Percentiles rank a stretch among this genome's conserved stretches.
Evolutionary conservation across 2,797 vertebrate genomes (phyloP).

Genomic region (Alfaro cultratus): DNA sequence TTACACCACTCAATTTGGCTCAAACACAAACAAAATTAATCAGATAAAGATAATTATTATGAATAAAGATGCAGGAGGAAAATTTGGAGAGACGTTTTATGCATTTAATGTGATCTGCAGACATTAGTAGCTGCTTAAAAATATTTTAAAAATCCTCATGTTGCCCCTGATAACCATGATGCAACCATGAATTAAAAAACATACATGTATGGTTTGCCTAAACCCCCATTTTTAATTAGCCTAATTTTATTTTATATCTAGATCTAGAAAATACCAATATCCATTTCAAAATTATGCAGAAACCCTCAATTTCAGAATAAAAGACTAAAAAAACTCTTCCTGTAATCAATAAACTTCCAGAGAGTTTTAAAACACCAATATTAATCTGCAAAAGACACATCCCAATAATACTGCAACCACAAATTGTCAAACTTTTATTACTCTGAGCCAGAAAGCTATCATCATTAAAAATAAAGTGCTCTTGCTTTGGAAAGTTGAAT

Average conservation of each 20-base stretch:
- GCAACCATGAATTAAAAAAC: neutral
- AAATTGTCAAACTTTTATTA: constrained; percentile 1
- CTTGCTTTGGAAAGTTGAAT: constrained; percentile 16
- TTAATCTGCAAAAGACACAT: neutral
- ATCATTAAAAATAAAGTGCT: constrained; percentile 5
- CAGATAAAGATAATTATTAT: neutral
- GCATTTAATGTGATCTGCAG: neutral
- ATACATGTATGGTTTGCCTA: neutral
- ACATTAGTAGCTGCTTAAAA: neutral
- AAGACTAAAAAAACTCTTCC: neutral
- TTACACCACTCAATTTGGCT: neutral
- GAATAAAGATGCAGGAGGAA: neutral
- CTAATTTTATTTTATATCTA: neutral
- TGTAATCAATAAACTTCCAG: neutral
- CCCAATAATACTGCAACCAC: neutral
- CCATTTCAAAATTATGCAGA: neutral
- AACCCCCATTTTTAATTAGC: neutral
- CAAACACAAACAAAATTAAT: neutral
- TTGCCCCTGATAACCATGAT: neutral
- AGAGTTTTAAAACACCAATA: neutral
- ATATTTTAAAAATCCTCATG: neutral
- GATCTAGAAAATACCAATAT: neutral
- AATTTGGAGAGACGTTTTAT: neutral
- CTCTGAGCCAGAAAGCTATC: constrained; percentile 1
- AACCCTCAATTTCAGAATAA: neutral